Percentiles rank a stretch among this genome's conserved stretches.
Conservation (phyloP, 2,113 vertebrate species). For the Xenotilapia flavipinnis region DNA sequence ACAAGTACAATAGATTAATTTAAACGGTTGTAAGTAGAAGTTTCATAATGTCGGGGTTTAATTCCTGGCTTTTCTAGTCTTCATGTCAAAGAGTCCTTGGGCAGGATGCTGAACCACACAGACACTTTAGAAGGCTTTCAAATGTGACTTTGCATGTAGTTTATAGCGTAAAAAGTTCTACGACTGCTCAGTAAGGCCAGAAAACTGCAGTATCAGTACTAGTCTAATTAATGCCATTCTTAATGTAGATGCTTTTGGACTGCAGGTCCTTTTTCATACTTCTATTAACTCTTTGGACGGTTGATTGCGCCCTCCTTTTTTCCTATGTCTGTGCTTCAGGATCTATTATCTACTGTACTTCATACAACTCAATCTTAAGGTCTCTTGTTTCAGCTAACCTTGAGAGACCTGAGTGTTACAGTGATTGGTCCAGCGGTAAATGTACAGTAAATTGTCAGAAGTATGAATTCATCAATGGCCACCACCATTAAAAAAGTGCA, state of each 20-base stretch:
- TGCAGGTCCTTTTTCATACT: background rate
- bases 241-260: background rate
- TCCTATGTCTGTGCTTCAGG: background rate
- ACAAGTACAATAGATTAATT: background rate
- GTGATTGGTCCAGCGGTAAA: background rate
- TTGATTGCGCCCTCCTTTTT: background rate
- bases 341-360: background rate
- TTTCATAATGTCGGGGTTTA: background rate
- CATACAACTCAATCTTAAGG: background rate
- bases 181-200: background rate
- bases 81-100: background rate
- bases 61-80: background rate
- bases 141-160: background rate
- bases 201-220: background rate
- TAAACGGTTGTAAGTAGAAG: background rate
- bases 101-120: background rate
- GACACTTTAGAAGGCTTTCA: background rate
- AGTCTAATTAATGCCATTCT: background rate
- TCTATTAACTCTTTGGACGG: background rate
- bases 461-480: background rate
- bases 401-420: background rate
- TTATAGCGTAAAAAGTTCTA: background rate
- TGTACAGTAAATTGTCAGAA: background rate
- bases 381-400: background rate
- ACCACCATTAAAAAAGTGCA: background rate